A percentile compares a stretch with the other conserved stretches of the same genome.
phyloP scores from a whole-genome alignment of 2,888 invertebrate species.

The Agriopis aurantiaria region DNA sequence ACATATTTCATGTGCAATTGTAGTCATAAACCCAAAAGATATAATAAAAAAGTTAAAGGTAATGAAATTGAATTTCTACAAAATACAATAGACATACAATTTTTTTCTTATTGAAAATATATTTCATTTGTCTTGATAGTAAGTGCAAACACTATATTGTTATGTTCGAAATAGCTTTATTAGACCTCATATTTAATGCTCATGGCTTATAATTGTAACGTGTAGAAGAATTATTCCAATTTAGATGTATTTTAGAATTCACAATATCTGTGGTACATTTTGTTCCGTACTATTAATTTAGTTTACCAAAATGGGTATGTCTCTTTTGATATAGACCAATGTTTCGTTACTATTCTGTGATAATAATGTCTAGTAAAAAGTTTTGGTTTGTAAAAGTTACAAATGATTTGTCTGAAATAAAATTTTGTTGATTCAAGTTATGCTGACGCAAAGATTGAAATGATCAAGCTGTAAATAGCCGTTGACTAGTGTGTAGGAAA shows the following conservation, averaged over 20 bases:
- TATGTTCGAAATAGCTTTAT: slow-evolving; percentile 11
- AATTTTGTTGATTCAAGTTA: slow-evolving; percentile 33
- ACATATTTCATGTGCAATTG: background rate
- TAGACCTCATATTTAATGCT: slow-evolving; percentile 21
- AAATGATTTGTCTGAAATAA: slow-evolving; percentile 32
- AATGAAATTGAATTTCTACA: background rate
- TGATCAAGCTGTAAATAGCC: slow-evolving; percentile 78
- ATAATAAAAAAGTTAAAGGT: background rate
- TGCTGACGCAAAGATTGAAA: slow-evolving; percentile 46
- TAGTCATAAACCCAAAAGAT: background rate
- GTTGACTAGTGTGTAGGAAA: slow-evolving; percentile 83
- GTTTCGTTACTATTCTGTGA: slow-evolving; percentile 55
- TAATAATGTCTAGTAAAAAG: slow-evolving; percentile 46
- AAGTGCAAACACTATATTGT: background rate
- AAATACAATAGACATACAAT: background rate
- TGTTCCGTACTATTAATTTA: slow-evolving; percentile 11
- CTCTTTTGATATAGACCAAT: slow-evolving; percentile 33
- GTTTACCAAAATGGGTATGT: slow-evolving; percentile 1
- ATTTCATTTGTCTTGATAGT: background rate
- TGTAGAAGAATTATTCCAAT: slow-evolving; percentile 42
- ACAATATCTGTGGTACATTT: slow-evolving; percentile 9
- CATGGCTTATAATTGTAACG: slow-evolving; percentile 14
- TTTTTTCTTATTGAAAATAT: background rate
- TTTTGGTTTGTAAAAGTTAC: slow-evolving; percentile 17
- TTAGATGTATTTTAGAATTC: slow-evolving; percentile 23